Base-by-base conservation (phyloP, 2,888 invertebrate genomes). In the Plagodis pulveraria region DNA sequence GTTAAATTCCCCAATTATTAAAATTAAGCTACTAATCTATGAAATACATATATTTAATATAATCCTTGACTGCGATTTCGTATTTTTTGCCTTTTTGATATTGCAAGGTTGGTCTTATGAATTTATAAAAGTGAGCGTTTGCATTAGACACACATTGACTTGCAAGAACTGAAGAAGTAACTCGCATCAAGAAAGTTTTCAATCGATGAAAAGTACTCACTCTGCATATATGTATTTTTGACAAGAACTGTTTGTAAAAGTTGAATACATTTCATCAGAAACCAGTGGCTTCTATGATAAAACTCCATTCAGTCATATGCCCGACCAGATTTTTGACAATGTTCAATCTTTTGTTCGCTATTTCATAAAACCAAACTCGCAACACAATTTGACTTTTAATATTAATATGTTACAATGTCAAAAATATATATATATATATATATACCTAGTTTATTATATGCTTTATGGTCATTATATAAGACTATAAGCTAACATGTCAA, bases 1-100 rank as follows among this genome's bases (percentile, higher is more conserved):
- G 47, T 56, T 51, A 50, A 58, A 65, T 65, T 63, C 55, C 66
- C 67, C 58, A 59, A 61, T 60, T 41, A 50, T 54, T 67, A 63
- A 62, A 52, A 62, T 52, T 56, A 60, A 43, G 58, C 69, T 69
- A 69, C 38, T 53, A 47, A 43, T 11, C 35, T 59, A 53, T 44
- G 34, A 54, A 59, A 54, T 50, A 48, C 52, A 62, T 54, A 50
- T 10, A 10, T 10, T 51, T 41, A 42, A 56, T 53, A 50, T 36
- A 10, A 44, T 50, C 47, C 48, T 54, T 60, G 64, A 65, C 66
- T 58, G 63, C 56, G 10, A 35, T 57, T 54, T 41, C 46, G 58
- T 63, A 61, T 41, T 54, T 45, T 46, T 33, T 44, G 32, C 46
- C 41, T 5, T 46, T 9, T 36, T 40, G 9, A 40, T 7, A 34